Base-by-base conservation (phyloP, 53 echinoderm and acorn worm species). In the Stichopus horrens region DNA sequence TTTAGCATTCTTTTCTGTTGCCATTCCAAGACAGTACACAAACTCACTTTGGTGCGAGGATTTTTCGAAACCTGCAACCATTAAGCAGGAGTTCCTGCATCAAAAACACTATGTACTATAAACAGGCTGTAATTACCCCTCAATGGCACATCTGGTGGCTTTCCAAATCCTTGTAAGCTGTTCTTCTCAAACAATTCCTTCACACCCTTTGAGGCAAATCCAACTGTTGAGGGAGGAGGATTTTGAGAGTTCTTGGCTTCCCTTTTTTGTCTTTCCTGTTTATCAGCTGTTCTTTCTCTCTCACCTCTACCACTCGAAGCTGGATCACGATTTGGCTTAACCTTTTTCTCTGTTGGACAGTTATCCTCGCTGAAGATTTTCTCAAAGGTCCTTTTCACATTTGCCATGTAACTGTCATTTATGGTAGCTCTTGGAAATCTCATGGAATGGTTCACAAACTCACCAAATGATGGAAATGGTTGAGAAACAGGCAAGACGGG, bases 361-460 rank as follows among this genome's bases (percentile, higher is more conserved):
- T 65, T 59, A 14, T 59, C 68, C 22, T 21, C 83, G 13, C 58
- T 59, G 63, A 85, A 85, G 20, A 85, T 85, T 51, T 85, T 22
- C 52, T 85, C 85, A 85, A 85, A 85, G 21, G 11, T 85, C 65
- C 85, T 85, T 57, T 85, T 85, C 4, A 85, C 66, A 85, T 37
- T 85, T 63, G 85, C 85, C 85, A 85, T 85, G 68, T 85, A 85
- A 53, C 9, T 66, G 18, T 66, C 21, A 16, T 37, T 85, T 22
- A 85, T 67, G 63, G 85, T 5, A 66, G 51, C 85, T 22, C 52
- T 81, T 56, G 81, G 81, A 81, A 56, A 58, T 54, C 57, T 20
- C 23, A n/a, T 54, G 5, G 79, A 8, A 16, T n/a, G 21, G n/a
- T 58, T 58, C 13, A 56, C 6, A 8, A 55, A 18, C 19, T 79